Percentiles rank a stretch among this genome's conserved stretches.
Evolutionary conservation across 2,888 invertebrate genomes (phyloP).

Genomic region (Lasioglossum calceatum): DNA sequence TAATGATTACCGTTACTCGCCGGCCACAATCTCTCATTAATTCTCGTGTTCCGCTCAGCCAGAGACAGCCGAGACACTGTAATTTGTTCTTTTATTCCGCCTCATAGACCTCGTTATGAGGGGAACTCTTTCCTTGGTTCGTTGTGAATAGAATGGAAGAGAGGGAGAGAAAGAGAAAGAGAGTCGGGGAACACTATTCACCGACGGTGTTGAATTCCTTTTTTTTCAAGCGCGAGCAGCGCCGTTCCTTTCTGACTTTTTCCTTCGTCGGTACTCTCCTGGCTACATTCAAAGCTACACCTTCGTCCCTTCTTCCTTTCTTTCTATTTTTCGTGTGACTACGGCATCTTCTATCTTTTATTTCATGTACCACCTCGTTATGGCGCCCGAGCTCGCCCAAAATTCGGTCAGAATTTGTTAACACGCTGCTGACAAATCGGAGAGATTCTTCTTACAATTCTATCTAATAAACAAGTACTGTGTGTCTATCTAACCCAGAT

Average conservation of each 20-base stretch:
- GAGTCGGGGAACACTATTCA: conserved; percentile 26
- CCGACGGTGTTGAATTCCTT: conserved; percentile 18
- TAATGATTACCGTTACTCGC: conserved; percentile 19
- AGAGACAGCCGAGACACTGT: conserved; percentile 18
- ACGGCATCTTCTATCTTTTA: background rate
- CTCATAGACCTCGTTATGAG: conserved; percentile 36
- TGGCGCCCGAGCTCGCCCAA: background rate
- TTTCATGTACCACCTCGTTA: background rate
- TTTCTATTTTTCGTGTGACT: background rate
- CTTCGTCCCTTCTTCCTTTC: background rate
- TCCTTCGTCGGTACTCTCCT: background rate
- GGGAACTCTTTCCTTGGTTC: background rate
- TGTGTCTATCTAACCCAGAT: background rate
- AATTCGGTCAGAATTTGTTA: conserved; percentile 9
- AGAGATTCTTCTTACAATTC: background rate
- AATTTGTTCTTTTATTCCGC: conserved; percentile 35
- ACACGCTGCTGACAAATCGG: background rate
- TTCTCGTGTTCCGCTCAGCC: conserved; percentile 12
- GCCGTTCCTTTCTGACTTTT: conserved; percentile 35
- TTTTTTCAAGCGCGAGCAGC: conserved; percentile 8
- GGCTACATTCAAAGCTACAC: conserved; percentile 20
- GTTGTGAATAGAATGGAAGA: conserved; percentile 23
- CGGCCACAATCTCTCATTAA: conserved; percentile 34
- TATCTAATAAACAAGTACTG: background rate
- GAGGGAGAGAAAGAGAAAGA: background rate